Percentiles rank a stretch among this genome's conserved stretches.
These are phyloP conservation scores for Drosophila anomelani DNA, from an alignment of 2,888 invertebrate genomes.

Conservation along the genomic window DNA sequence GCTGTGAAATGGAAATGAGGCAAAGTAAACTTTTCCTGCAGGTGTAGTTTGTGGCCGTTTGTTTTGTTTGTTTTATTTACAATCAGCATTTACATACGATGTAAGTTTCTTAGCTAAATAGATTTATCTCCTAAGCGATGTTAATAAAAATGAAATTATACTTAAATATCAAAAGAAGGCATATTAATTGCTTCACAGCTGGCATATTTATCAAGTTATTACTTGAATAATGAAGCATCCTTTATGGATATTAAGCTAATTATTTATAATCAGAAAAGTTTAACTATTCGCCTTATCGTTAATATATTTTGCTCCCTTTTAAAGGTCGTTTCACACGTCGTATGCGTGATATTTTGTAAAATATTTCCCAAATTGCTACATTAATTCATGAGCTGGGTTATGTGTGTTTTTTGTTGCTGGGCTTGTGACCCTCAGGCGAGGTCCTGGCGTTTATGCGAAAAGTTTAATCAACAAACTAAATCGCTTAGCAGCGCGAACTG, in stretches of 20 bases:
- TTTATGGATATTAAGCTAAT: neutral
- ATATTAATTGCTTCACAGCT: neutral
- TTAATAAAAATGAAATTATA: neutral
- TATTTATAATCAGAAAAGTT: neutral
- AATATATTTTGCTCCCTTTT: neutral
- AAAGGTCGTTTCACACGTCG: conserved; percentile 27
- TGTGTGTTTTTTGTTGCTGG: conserved; percentile 7
- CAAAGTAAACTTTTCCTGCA: neutral
- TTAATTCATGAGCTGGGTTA: conserved; percentile 37
- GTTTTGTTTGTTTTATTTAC: conserved; percentile 23
- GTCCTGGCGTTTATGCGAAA: conserved; percentile 72
- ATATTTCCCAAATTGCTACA: conserved; percentile 27
- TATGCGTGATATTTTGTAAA: conserved; percentile 42
- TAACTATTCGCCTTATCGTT: neutral
- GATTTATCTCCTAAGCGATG: neutral
- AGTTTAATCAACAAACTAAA: conserved; percentile 78
- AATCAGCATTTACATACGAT: conserved; percentile 7
- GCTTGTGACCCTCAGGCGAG: conserved; percentile 53
- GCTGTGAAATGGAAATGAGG: neutral
- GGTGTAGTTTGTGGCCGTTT: neutral
- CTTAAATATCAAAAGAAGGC: neutral
- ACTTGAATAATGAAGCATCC: neutral
- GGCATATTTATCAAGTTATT: neutral
- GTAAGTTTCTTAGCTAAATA: neutral
- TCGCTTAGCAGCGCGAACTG: conserved; percentile 72